Evolutionary conservation across 2,888 invertebrate species (phyloP), one percentile per base, ranked within the genome.

Genomic region (Melinopterus prodromus): DNA sequence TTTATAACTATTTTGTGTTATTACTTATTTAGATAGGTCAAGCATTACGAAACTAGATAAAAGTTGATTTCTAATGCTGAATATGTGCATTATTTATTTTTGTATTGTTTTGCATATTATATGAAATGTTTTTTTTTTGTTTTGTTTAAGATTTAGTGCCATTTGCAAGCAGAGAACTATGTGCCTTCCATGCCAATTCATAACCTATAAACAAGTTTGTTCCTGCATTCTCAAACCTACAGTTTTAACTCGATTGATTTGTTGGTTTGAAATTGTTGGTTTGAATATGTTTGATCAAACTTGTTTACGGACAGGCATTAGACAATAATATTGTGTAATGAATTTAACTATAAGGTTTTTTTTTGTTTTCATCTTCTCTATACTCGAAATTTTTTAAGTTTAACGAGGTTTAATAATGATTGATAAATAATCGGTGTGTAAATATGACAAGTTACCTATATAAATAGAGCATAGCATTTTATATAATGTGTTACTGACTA

Each of bases 51-150:
- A 26, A 26, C 26, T 26, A 26, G 26, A 12, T 53, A 1, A 53
- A 53, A 53, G 1, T 4, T 53, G 53, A 53, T 53, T 53, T 53
- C 53, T 53, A 53, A 53, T 53, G 53, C 12, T 53, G 53, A 53
- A 9, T 53, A 53, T 53, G 53, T 53, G 53, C 53, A 53, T 53
- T 53, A 53, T 53, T 53, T 53, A 53, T 53, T 53, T 53, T 53
- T 53, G 53, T 53, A 53, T 53, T 53, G 53, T 53, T 53, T 53
- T 53, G 53, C 53, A 53, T 53, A 53, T 53, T 53, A 53, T 53
- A 53, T 53, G 53, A 53, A 53, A 53, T 12, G 53, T 53, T 7
- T 53, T 26, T n/a, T 26, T 26, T 53, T 53, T 12, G 53, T 53
- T 53, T 53, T 53, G 9, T 53, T 53, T 53, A 53, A 53, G 53